Conservation (phyloP, 2,888 invertebrate species). For the Chaitophorus viminalis region DNA sequence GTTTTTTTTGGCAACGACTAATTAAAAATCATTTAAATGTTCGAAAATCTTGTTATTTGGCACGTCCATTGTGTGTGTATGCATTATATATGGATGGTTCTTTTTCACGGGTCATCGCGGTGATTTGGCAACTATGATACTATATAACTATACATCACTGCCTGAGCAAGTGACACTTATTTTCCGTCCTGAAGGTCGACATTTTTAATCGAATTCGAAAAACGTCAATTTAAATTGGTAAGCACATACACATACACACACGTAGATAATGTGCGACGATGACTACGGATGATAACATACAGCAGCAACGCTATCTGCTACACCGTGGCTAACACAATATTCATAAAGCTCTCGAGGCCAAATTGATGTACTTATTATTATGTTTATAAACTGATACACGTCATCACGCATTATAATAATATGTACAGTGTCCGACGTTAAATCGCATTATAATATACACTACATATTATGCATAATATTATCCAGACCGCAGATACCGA, state of each 20-base stretch:
- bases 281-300: neutral
- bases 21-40: constrained; percentile 35
- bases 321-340: neutral
- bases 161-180: constrained; percentile 1
- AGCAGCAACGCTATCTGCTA: neutral
- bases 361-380: neutral
- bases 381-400: no score
- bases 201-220: neutral
- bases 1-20: neutral
- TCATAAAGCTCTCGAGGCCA: neutral
- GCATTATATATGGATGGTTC: constrained; percentile 7
- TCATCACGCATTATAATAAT: no score
- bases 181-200: constrained; percentile 25
- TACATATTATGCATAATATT: no score
- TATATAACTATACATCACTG: neutral
- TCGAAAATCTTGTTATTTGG: constrained; percentile 30
- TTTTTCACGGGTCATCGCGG: constrained; percentile 14
- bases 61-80: neutral
- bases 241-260: neutral
- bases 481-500: no score
- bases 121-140: constrained; percentile 20
- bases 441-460: no score
- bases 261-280: neutral
- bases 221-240: constrained; percentile 3
- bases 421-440: no score